Base-by-base conservation (phyloP, 2,888 invertebrate species). In the Syritta pipiens region DNA sequence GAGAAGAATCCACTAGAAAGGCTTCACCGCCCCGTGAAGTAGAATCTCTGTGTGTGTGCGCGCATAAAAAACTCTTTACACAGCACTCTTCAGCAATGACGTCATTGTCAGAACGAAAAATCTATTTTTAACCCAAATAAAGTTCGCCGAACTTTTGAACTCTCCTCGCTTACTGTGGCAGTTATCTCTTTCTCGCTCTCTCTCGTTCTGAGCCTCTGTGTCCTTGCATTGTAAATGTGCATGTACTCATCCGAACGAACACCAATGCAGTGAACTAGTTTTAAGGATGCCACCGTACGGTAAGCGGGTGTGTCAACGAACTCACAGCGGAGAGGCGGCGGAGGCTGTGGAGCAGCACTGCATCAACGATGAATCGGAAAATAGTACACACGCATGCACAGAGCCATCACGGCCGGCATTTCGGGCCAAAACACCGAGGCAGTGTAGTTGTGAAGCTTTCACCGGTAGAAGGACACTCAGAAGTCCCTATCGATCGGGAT, bases 81-180 rank as follows among this genome's bases (percentile, higher is more conserved):
- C 48, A 42, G 60, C 74, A 57, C 53, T 60, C 19, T 35, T n/a
- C 60, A 46, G 24, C 59, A 35, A 19, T 68, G 74, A 79, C 79
- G 79, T 79, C 79, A 74, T 74, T 60, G 60, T 48, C 20, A 35
- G 46, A 40, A 51, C 17, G 30, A 51, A 74, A 67, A 68, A 55
- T 79, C 79, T 68, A 74, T 55, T 62, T 79, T 74, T 68, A 68
- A 74, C 74, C 79, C 30, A 79, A 19, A 79, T 74, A 74, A 67
- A 51, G 72, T 68, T 79, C 74, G 57, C 19, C 68, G 74, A 79
- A 74, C 79, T 53, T 57, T 4, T 24, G 35, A 35, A 20, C 49
- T 62, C 55, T 44, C 17, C 19, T 9, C 17, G 32, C 37, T 22
- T 28, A 17, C 35, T 24, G 10, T 48, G 28, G 9, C 4, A 4